Conservation (phyloP, 1,140 invertebrate species). For the Anastrepha ludens region DNA sequence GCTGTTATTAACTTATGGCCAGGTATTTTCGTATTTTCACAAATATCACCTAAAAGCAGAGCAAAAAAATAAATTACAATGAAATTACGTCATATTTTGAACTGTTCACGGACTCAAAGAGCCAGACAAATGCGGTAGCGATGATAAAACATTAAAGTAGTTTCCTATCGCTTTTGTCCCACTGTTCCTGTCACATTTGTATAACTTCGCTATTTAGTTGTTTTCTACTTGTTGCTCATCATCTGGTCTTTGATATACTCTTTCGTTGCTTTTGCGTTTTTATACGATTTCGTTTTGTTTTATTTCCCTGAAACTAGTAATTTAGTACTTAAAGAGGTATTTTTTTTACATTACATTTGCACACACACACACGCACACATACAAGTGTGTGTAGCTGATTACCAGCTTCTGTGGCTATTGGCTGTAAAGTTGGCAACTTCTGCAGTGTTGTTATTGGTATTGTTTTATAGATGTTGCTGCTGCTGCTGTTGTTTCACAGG, state of each 20-base stretch:
- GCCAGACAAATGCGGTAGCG: too few species aligned
- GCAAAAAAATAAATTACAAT: too few species aligned
- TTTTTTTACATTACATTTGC: background rate
- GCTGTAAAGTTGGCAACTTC: background rate
- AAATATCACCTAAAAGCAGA: too few species aligned
- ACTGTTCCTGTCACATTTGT: background rate
- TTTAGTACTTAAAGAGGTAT: background rate
- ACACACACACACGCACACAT: too few species aligned
- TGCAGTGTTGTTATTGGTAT: background rate
- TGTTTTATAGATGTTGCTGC: background rate
- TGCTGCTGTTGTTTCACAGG: constrained; percentile 15
- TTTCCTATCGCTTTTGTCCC: background rate
- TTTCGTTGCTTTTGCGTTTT: background rate
- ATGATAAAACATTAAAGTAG: too few species aligned
- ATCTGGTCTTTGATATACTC: background rate
- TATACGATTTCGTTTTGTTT: background rate
- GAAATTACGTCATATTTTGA: too few species aligned
- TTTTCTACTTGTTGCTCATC: constrained; percentile 9
- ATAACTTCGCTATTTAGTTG: background rate
- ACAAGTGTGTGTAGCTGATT: background rate
- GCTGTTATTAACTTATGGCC: too few species aligned
- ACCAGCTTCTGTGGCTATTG: background rate
- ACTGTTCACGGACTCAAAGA: too few species aligned
- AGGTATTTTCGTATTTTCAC: too few species aligned
- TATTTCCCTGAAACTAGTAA: constrained; percentile 18